A percentile compares a stretch with the other conserved stretches of the same genome.
phyloP scores from a whole-genome alignment of 1,140 invertebrate genomes.

The Capitella teleta region DNA sequence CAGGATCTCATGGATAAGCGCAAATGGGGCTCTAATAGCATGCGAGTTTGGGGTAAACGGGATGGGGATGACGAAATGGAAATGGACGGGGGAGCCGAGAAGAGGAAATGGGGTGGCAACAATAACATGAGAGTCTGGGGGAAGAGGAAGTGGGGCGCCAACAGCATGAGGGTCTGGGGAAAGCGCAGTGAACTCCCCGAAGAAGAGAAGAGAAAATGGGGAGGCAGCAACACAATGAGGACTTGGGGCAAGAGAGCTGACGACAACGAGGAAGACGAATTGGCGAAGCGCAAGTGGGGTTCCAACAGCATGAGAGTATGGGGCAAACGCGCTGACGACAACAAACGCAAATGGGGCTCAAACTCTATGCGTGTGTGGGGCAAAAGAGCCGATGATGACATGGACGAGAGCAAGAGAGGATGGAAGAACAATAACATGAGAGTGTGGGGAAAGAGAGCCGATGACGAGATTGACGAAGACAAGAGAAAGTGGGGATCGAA shows the following conservation, averaged over 20 bases:
- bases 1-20: no score
- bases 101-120: neutral
- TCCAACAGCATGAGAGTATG: slow-evolving; percentile 5
- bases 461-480: no score
- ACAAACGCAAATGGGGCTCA: neutral
- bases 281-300: slow-evolving; percentile 6
- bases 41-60: no score
- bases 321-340: slow-evolving; percentile 6
- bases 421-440: slow-evolving; percentile 8
- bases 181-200: neutral
- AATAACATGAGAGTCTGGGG: neutral
- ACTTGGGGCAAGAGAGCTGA: slow-evolving; percentile 6
- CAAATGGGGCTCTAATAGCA: no score
- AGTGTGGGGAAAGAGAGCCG: slow-evolving; percentile 7
- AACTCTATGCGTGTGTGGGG: slow-evolving; percentile 10
- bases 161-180: slow-evolving; percentile 8
- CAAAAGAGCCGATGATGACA: neutral
- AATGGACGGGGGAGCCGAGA: neutral
- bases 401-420: neutral
- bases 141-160: neutral
- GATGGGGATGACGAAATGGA: neutral
- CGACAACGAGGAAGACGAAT: neutral
- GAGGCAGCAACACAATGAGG: neutral
- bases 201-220: slow-evolving; percentile 9
- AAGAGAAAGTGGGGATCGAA: slow-evolving; percentile 7